Evolutionary conservation across 2,797 vertebrate species (phyloP).

Genomic region (Picus viridis): DNA sequence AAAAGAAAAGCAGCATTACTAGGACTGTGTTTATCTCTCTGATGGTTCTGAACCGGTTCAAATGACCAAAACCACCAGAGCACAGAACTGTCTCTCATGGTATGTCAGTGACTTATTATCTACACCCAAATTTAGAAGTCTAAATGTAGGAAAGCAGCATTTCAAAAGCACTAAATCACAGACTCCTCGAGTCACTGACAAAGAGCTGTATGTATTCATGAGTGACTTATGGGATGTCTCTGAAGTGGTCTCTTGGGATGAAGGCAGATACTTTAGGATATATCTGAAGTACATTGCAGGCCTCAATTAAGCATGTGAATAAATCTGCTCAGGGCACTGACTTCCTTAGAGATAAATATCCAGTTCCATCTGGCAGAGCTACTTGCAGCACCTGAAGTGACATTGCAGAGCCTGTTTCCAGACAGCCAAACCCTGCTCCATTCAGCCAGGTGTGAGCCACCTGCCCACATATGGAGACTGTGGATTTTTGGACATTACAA

Average conservation of each 20-base stretch:
- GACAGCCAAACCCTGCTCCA: not conserved
- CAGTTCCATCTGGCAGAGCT: not conserved
- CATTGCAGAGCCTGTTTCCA: not conserved
- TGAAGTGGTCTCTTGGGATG: not conserved
- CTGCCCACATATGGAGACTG: not conserved
- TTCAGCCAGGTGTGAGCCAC: not conserved
- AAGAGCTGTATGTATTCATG: not conserved
- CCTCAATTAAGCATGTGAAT: not conserved
- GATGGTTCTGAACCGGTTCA: not conserved
- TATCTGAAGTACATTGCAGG: not conserved
- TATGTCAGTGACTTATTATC: not conserved
- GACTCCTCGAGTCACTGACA: not conserved
- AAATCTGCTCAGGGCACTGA: not conserved
- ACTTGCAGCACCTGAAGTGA: not conserved
- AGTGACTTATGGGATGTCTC: not conserved
- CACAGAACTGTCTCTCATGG: not conserved
- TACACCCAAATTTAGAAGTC: not conserved
- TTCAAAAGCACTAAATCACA: not conserved
- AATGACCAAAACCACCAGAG: not conserved
- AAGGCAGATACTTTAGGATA: too few relatives aligned
- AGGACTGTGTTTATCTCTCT: not conserved
- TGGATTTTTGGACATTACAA: not conserved
- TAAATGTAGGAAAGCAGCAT: not conserved
- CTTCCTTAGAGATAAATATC: not conserved
- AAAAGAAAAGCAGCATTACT: not conserved